Conservation (phyloP, 35 echinoderm and acorn worm species). For the Ophioderma brevispina region DNA sequence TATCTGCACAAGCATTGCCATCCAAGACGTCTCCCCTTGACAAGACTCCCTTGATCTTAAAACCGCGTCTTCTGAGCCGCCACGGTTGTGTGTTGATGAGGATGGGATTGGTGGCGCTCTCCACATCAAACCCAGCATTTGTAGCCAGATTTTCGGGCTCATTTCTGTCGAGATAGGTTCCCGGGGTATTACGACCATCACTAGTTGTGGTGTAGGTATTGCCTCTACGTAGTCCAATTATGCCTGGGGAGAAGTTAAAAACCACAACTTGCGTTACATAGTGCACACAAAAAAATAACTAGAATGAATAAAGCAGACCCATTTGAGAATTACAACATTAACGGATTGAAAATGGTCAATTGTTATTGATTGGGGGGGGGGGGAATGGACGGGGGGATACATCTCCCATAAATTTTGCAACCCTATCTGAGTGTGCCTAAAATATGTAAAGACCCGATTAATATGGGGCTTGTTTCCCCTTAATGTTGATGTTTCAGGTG, state of each 20-base stretch:
- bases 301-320: too few species aligned
- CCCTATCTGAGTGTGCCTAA: too few species aligned
- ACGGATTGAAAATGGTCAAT: too few species aligned
- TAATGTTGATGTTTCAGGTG: too few species aligned
- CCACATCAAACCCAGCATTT: conserved; percentile 55
- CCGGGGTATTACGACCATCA: conserved; percentile 40
- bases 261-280: too few species aligned
- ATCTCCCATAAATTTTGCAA: too few species aligned
- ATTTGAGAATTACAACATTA: too few species aligned
- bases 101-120: conserved; percentile 14
- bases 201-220: conserved; percentile 37
- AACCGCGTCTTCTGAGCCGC: conserved; percentile 43
- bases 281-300: too few species aligned
- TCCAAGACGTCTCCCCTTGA: neutral
- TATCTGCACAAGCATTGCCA: conserved; percentile 37
- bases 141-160: conserved; percentile 31
- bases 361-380: too few species aligned
- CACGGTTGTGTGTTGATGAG: conserved; percentile 59
- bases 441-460: too few species aligned
- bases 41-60: conserved; percentile 59
- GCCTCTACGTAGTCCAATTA: conserved; percentile 25
- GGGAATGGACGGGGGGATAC: too few species aligned
- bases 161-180: conserved; percentile 66
- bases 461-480: too few species aligned
- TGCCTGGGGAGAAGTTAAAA: conserved; percentile 23